These are phyloP conservation scores for Platalea minor DNA, from an alignment of 2,797 vertebrate species.

Conservation along the genomic window DNA sequence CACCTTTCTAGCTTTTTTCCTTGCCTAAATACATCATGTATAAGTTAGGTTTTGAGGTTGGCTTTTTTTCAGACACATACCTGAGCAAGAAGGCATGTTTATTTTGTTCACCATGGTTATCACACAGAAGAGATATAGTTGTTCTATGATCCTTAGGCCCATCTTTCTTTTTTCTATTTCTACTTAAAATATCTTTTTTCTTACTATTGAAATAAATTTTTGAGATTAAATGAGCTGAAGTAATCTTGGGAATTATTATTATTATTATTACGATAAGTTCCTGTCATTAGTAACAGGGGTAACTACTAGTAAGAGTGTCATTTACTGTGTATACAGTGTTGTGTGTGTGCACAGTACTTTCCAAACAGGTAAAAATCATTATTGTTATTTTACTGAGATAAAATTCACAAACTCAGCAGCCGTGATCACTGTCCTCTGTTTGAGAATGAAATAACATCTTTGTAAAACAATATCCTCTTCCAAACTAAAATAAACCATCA, in stretches of 20 bases:
- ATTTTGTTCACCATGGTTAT: background rate
- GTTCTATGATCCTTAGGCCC: background rate
- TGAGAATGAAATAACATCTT: background rate
- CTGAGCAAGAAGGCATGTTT: background rate
- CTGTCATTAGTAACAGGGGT: background rate
- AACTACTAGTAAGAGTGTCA: background rate
- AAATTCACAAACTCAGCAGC: background rate
- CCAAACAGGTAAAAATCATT: background rate
- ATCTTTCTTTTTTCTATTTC: background rate
- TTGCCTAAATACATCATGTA: background rate
- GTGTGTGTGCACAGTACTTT: background rate
- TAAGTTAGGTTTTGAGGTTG: background rate
- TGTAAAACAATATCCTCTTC: background rate
- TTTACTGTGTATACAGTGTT: background rate
- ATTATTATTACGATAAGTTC: background rate
- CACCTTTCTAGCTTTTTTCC: background rate
- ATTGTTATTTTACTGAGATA: background rate
- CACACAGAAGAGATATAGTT: background rate
- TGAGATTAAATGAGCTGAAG: background rate
- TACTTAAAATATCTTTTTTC: background rate
- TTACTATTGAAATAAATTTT: background rate
- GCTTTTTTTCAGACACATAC: rapidly evolving
- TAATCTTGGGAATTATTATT: background rate
- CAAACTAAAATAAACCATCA: background rate
- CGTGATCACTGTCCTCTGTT: background rate